A percentile compares a stretch with the other conserved stretches of the same genome.
These are phyloP conservation scores for Varecia variegata DNA, from an alignment of 2,797 vertebrate species.

Conservation along the genomic window DNA sequence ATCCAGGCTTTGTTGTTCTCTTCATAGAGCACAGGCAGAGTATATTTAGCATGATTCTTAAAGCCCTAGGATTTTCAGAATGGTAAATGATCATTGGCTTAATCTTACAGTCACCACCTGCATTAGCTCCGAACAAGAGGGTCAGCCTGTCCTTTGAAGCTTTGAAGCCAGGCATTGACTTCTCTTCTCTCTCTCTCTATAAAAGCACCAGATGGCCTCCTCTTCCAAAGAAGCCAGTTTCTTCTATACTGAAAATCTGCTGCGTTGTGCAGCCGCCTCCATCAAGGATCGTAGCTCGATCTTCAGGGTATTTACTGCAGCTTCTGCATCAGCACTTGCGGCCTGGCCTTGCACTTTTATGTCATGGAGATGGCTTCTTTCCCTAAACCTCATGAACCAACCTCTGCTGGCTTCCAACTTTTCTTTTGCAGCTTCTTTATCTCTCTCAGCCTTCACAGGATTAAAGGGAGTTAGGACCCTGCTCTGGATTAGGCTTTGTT, in stretches of 20 bases:
- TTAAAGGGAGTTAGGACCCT: not conserved
- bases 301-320: not conserved
- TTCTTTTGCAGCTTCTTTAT: not conserved
- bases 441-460: not conserved
- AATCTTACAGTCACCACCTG: not conserved
- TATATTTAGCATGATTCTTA: not conserved
- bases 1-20: not conserved
- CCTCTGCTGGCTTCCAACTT: not conserved
- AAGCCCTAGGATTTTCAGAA: not conserved
- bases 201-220: not conserved
- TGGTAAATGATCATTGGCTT: not conserved
- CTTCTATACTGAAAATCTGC: not conserved
- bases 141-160: not conserved
- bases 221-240: not conserved
- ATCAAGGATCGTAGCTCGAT: not conserved
- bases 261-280: not conserved
- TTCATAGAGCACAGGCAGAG: not conserved
- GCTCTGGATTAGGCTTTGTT: not conserved
- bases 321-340: not conserved
- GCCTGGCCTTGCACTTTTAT: not conserved
- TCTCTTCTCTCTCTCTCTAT: not conserved
- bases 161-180: not conserved
- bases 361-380: not conserved
- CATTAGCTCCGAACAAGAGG: not conserved
- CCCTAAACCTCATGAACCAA: not conserved